Conservation (phyloP, 2,888 invertebrate genomes). For the Melipona beecheii region DNA sequence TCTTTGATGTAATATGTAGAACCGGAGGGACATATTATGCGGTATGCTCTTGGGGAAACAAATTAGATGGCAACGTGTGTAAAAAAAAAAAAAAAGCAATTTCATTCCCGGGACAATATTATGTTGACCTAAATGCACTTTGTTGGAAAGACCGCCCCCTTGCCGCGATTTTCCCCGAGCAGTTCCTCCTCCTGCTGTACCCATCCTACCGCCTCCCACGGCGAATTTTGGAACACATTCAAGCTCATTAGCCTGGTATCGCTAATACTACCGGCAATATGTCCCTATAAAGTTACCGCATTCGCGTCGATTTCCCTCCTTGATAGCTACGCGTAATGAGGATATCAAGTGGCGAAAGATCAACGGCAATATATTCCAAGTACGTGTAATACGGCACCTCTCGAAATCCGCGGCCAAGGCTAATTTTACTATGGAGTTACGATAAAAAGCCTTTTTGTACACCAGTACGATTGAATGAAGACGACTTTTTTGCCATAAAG, state of each 20-base stretch:
- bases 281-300: constrained; percentile 30
- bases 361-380: background rate
- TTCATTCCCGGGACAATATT: constrained; percentile 50
- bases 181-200: background rate
- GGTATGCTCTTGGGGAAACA: constrained; percentile 11
- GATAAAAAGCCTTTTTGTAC: background rate
- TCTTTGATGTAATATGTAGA: background rate
- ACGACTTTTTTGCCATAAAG: too few relatives aligned
- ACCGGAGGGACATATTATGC: background rate
- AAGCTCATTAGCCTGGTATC: constrained; percentile 55
- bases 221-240: constrained; percentile 54
- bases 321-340: constrained; percentile 1
- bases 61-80: constrained; percentile 18
- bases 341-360: background rate
- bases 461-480: too few relatives aligned
- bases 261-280: constrained; percentile 43
- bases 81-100: constrained; percentile 42
- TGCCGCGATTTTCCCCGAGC: constrained; percentile 20
- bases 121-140: constrained; percentile 50
- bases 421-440: background rate
- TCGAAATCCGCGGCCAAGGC: background rate
- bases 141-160: constrained; percentile 5
- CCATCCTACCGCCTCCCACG: background rate
- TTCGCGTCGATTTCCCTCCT: constrained; percentile 27
- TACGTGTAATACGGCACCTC: too few relatives aligned